Percentiles rank a stretch among this genome's conserved stretches.
These are phyloP conservation scores for Perca schrenkii DNA, from an alignment of 2,113 vertebrate species.

Conservation along the genomic window DNA sequence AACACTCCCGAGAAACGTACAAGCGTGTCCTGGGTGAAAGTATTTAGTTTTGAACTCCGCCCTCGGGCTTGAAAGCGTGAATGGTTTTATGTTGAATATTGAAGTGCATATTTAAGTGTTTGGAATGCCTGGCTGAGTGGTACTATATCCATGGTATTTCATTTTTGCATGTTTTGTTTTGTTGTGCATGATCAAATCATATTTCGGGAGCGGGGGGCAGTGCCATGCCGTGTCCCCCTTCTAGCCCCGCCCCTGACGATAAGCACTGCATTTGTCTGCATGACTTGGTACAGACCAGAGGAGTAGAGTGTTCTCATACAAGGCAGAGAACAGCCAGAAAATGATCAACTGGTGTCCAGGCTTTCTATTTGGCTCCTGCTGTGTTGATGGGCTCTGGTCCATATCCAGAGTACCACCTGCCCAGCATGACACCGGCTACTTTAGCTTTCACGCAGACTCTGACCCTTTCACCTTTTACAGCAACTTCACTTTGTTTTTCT, in stretches of 20 bases:
- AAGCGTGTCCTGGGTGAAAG: no score
- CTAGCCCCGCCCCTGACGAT: background rate
- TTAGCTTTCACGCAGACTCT: slow-evolving; percentile 29
- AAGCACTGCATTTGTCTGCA: background rate
- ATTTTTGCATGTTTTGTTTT: no score
- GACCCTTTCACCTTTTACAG: slow-evolving; percentile 44
- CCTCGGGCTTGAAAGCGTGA: no score
- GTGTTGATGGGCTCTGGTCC: slow-evolving; percentile 59
- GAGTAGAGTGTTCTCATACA: slow-evolving; percentile 13
- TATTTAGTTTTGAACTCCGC: no score
- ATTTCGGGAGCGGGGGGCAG: no score
- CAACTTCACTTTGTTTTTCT: slow-evolving; percentile 22
- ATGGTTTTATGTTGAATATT: no score
- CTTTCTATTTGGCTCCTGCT: slow-evolving; percentile 46
- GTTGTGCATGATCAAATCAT: no score
- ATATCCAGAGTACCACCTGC: slow-evolving; percentile 46
- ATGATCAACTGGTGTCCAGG: slow-evolving; percentile 22
- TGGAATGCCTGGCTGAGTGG: no score
- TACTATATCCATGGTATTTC: no score
- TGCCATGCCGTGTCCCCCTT: no score
- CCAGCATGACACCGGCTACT: slow-evolving; percentile 31
- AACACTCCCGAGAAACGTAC: no score
- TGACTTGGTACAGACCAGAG: slow-evolving; percentile 21
- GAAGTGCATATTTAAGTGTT: no score
- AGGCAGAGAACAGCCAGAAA: slow-evolving; percentile 4